Percentiles rank a stretch among this genome's conserved stretches.
Conservation (phyloP, 2,113 vertebrate species). For the Parotia lawesii region DNA sequence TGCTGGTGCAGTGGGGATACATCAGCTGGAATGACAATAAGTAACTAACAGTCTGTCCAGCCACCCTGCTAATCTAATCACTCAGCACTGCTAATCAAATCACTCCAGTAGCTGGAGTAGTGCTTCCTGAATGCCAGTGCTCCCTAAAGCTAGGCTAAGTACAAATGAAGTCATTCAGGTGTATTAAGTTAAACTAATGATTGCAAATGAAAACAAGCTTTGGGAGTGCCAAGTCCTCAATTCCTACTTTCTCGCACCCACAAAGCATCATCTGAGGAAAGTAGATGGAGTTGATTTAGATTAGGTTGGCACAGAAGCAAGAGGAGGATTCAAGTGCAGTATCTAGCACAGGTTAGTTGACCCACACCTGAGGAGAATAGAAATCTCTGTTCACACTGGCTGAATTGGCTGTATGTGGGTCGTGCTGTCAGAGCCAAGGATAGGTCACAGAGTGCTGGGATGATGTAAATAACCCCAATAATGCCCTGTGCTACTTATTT, state of each 20-base stretch:
- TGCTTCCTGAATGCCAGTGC: not conserved
- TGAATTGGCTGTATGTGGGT: not conserved
- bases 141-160: not conserved
- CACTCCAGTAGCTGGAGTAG: conserved; percentile 7
- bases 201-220: conserved; percentile 6
- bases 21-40: conserved; percentile 8
- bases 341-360: not conserved
- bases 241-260: not conserved
- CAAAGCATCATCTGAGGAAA: not conserved
- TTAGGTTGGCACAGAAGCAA: not conserved
- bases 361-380: not conserved
- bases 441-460: not conserved
- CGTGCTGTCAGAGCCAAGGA: not conserved
- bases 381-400: not conserved
- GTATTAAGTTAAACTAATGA: conserved; percentile 19
- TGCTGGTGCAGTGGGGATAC: not conserved
- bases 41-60: conserved; percentile 25
- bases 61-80: conserved; percentile 46
- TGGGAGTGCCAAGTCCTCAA: not conserved
- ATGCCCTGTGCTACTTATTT: not conserved
- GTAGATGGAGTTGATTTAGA: not conserved
- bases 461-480: not conserved
- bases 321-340: not conserved
- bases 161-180: not conserved
- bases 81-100: conserved; percentile 42